A percentile compares a stretch with the other conserved stretches of the same genome.
Evolutionary conservation across 1,140 invertebrate genomes (phyloP).

Genomic region (Acromyrmex heyeri): DNA sequence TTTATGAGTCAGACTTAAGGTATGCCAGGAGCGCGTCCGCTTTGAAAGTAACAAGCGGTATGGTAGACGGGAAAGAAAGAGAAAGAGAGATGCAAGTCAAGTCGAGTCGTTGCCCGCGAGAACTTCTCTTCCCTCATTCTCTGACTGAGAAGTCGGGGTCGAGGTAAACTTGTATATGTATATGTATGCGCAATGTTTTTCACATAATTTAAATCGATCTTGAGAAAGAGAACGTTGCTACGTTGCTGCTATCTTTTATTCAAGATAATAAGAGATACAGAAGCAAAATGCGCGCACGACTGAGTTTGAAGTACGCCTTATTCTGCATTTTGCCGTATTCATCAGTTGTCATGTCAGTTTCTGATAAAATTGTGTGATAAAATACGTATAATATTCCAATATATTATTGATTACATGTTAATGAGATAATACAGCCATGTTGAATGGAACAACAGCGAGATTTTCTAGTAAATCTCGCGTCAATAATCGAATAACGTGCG

Average conservation of each 20-base stretch:
- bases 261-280: not conserved
- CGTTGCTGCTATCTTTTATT: not conserved
- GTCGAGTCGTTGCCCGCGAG: conserved; percentile 53
- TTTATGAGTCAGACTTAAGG: conserved; percentile 53
- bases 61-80: conserved; percentile 2
- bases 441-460: not conserved
- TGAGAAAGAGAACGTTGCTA: not conserved
- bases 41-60: conserved; percentile 23
- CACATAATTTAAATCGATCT: conserved; percentile 7
- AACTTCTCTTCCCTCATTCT: conserved; percentile 33
- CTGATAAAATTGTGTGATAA: not conserved
- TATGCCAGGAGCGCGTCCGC: conserved; percentile 57
- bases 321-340: not conserved
- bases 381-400: not conserved
- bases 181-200: not conserved
- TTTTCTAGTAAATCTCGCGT: not conserved
- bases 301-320: not conserved
- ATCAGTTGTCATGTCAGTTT: not conserved
- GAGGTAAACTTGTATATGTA: conserved; percentile 40
- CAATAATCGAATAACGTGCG: not conserved
- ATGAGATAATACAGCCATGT: not conserved
- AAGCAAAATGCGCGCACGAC: not conserved
- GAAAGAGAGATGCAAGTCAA: not conserved
- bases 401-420: conserved; percentile 3
- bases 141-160: conserved; percentile 41